Percentiles rank a stretch among this genome's conserved stretches.
Evolutionary conservation across 2,888 invertebrate genomes (phyloP).

Genomic region (Macaria liturata): DNA sequence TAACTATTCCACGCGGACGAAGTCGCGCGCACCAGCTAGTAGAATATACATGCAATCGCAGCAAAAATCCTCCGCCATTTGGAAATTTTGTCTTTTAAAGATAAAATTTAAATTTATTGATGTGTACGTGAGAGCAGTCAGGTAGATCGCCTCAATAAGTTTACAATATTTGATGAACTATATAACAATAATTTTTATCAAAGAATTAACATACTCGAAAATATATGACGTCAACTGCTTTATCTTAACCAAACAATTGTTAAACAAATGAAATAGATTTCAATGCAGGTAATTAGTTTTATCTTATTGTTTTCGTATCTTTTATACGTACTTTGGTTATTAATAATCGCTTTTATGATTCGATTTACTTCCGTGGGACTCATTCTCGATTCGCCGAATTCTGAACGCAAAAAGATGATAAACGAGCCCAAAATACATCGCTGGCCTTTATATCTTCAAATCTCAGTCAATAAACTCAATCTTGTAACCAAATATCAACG

Average conservation of each 20-base stretch:
- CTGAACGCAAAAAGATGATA: slow-evolving; percentile 19
- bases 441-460: slow-evolving; percentile 33
- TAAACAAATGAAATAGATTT: slow-evolving; percentile 28
- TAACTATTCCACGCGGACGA: no score
- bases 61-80: no score
- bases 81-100: background rate
- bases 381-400: slow-evolving; percentile 14
- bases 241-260: slow-evolving; percentile 30
- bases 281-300: slow-evolving; percentile 34
- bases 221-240: slow-evolving; percentile 28
- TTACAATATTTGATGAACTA: slow-evolving; percentile 21
- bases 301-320: slow-evolving; percentile 25
- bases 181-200: slow-evolving; percentile 31
- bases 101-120: background rate
- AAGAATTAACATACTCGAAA: slow-evolving; percentile 24
- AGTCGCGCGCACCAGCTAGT: no score
- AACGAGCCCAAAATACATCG: slow-evolving; percentile 4
- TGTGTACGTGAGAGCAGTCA: slow-evolving; percentile 17
- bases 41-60: no score
- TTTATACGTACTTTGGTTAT: slow-evolving; percentile 6
- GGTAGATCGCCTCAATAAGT: slow-evolving; percentile 20
- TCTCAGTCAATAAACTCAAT: slow-evolving; percentile 29
- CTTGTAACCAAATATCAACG: slow-evolving; percentile 49
- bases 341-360: slow-evolving; percentile 35
- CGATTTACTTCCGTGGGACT: slow-evolving; percentile 24